A percentile compares a stretch with the other conserved stretches of the same genome.
These are phyloP conservation scores for Trachelus stipa DNA, from an alignment of 2,888 invertebrate species.

Conservation along the genomic window DNA sequence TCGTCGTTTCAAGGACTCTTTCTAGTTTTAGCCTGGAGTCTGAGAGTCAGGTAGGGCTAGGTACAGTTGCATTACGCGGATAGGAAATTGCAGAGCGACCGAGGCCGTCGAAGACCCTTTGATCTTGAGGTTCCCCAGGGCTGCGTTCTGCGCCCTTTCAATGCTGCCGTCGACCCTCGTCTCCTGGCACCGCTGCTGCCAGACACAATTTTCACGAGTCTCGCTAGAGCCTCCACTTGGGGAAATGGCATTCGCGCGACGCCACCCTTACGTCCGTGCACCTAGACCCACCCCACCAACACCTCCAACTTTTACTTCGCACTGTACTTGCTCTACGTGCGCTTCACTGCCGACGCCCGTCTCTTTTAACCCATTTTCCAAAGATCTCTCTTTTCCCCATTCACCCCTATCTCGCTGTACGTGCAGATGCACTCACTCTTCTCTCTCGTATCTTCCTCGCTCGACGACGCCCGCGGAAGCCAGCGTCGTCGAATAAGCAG, in stretches of 20 bases:
- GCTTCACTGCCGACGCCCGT: background rate
- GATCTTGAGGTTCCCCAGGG: slow-evolving; percentile 44
- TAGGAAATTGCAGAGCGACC: background rate
- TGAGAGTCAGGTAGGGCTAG: background rate
- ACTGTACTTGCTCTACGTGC: background rate
- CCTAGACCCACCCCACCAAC: background rate
- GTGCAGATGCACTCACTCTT: background rate
- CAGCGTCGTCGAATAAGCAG: background rate
- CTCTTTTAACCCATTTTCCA: background rate
- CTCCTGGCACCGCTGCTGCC: slow-evolving; percentile 42
- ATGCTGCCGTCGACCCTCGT: slow-evolving; percentile 59
- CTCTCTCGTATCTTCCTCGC: background rate
- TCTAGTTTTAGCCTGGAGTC: background rate
- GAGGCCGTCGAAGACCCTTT: slow-evolving; percentile 48
- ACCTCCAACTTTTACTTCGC: background rate
- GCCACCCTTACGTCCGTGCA: background rate
- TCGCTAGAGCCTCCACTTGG: slow-evolving; percentile 21
- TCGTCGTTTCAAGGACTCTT: background rate
- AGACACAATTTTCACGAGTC: slow-evolving; percentile 61
- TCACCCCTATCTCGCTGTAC: no score
- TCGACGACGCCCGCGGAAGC: background rate
- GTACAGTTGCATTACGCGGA: slow-evolving; percentile 22
- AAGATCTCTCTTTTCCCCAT: background rate
- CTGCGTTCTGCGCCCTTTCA: slow-evolving; percentile 51
- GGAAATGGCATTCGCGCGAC: slow-evolving; percentile 24